Evolutionary conservation across 1,140 invertebrate species (phyloP).

Genomic region (Drosophila gunungcola): DNA sequence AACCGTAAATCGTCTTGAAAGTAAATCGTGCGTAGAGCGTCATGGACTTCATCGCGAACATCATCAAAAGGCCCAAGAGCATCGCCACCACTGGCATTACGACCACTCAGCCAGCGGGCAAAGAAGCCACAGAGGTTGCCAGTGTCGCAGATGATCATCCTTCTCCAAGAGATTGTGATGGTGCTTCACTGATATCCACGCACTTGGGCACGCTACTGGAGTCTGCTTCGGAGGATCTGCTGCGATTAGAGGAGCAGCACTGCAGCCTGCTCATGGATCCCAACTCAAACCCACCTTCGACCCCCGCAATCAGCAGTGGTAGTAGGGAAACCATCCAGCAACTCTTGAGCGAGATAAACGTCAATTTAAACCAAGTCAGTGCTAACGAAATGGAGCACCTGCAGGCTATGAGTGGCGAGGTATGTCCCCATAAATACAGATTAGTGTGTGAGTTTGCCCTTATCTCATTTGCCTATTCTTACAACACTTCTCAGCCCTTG

Average conservation of each 20-base stretch:
- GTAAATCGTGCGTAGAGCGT: conserved; percentile 61
- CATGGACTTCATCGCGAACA: conserved; percentile 77
- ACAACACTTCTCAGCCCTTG: background rate
- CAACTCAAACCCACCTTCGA: background rate
- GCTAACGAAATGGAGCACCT: conserved; percentile 73
- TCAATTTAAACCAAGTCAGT: conserved; percentile 66
- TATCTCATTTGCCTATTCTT: too few relatives aligned
- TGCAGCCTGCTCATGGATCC: conserved; percentile 16
- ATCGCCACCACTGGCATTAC: conserved; percentile 12
- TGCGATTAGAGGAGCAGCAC: conserved; percentile 45
- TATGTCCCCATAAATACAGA: conserved; percentile 28
- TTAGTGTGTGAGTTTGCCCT: conserved; percentile 3
- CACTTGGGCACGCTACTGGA: conserved; percentile 43
- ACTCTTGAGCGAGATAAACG: conserved; percentile 56
- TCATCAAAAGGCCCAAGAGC: conserved; percentile 74
- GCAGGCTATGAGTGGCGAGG: conserved; percentile 72
- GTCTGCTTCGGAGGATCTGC: conserved; percentile 52
- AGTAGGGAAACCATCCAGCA: conserved; percentile 49
- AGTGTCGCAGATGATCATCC: background rate
- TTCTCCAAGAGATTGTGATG: background rate
- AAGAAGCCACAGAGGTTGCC: conserved; percentile 1
- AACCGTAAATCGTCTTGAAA: conserved; percentile 39
- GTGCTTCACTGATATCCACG: background rate
- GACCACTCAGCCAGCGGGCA: background rate
- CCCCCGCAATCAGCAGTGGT: background rate